A percentile compares a stretch with the other conserved stretches of the same genome.
Conservation (phyloP, 53 echinoderm and acorn worm species). For the Holothuria leucospilota region DNA sequence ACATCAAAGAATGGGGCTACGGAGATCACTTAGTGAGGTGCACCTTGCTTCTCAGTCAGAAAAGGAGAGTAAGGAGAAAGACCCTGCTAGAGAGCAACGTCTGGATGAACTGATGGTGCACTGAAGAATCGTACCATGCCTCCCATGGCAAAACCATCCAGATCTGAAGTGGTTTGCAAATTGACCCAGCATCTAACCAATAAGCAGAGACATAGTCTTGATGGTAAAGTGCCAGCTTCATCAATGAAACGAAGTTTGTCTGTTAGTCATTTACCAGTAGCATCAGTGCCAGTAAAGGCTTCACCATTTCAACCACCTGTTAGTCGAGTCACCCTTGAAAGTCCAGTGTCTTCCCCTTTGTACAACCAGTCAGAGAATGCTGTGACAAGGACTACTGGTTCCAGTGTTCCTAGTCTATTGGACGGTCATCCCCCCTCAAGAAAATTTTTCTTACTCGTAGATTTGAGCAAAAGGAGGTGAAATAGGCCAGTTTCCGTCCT, state of each 20-base stretch:
- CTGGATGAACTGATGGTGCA: conserved; percentile 55
- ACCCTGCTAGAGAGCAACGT: conserved; percentile 50
- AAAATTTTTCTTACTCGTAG: conserved; percentile 33
- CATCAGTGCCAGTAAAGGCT: conserved; percentile 42
- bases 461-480: conserved; percentile 32
- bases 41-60: conserved; percentile 43
- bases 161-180: conserved; percentile 97
- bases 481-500: conserved; percentile 5
- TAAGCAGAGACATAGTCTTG: conserved; percentile 66
- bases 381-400: background rate
- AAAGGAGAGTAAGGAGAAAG: conserved; percentile 32
- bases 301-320: conserved; percentile 36
- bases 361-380: background rate
- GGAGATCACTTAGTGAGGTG: conserved; percentile 73
- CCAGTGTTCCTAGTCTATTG: background rate
- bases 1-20: conserved; percentile 50
- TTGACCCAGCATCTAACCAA: conserved; percentile 93
- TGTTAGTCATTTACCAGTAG: conserved; percentile 21
- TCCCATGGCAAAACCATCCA: conserved; percentile 70
- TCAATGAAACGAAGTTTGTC: conserved; percentile 44
- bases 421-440: background rate
- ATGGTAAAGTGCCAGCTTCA: conserved; percentile 29
- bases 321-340: background rate
- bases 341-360: conserved; percentile 3
- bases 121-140: conserved; percentile 45